These are phyloP conservation scores for Polydrusus tereticollis DNA, from an alignment of 2,888 invertebrate genomes.

Conservation along the genomic window DNA sequence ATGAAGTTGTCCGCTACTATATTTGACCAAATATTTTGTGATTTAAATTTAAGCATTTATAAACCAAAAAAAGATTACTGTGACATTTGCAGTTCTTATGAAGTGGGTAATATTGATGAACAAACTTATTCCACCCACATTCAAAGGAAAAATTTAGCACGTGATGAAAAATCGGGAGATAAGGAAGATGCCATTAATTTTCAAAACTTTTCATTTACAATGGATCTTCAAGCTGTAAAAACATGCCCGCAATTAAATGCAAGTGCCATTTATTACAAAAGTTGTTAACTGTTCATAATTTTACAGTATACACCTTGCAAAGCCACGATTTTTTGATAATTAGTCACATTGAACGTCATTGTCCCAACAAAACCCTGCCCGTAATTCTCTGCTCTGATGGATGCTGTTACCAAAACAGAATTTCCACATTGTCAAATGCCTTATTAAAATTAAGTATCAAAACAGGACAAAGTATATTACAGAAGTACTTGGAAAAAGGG, in stretches of 20 bases:
- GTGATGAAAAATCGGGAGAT: not conserved
- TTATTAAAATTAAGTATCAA: not conserved
- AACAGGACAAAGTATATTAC: not conserved
- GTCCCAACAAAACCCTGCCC: not conserved
- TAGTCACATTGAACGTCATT: not conserved
- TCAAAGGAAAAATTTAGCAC: not conserved
- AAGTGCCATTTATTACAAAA: not conserved
- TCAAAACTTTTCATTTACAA: not conserved
- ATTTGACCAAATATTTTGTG: no score
- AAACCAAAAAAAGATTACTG: no score
- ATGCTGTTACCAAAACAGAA: not conserved
- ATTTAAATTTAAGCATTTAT: no score
- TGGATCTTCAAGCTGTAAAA: not conserved
- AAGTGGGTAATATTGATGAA: no score
- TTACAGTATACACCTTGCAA: not conserved
- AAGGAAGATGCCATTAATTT: not conserved
- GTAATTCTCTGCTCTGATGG: not conserved
- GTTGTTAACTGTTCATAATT: not conserved
- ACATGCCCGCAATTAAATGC: not conserved
- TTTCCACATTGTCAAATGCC: no score
- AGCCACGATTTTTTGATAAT: not conserved
- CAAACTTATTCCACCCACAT: no score
- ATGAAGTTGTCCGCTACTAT: no score
- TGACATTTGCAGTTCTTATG: no score
- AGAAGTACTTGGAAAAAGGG: not conserved